Evolutionary conservation across 2,888 invertebrate genomes (phyloP).

Genomic region (Chaitophorus viminalis): DNA sequence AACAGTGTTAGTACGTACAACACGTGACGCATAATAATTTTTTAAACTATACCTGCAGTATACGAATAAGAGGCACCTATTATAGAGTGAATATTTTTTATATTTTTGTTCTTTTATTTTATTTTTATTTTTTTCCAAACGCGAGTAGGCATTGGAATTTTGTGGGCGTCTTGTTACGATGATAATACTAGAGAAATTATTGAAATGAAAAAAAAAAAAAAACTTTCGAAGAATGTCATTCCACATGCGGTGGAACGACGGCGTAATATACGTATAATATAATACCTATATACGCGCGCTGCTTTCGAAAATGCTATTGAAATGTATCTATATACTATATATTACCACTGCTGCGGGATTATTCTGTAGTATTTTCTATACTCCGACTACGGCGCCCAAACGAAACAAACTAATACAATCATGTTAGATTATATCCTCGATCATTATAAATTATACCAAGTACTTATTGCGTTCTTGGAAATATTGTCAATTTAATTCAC

Average conservation of each 20-base stretch:
- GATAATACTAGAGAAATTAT: slow-evolving; percentile 19
- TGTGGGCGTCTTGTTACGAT: slow-evolving; percentile 29
- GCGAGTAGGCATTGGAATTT: slow-evolving; percentile 17
- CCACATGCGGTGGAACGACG: background rate
- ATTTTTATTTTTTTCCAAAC: background rate
- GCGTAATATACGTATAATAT: too few relatives aligned
- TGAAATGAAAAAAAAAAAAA: slow-evolving; percentile 5
- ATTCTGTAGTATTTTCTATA: too few relatives aligned
- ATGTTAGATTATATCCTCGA: too few relatives aligned
- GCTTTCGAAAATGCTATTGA: slow-evolving; percentile 32
- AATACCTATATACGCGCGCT: too few relatives aligned
- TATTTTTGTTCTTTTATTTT: too few relatives aligned
- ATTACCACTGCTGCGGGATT: too few relatives aligned
- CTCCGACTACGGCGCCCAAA: too few relatives aligned
- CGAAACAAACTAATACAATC: too few relatives aligned
- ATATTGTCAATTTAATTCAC: too few relatives aligned
- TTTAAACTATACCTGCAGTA: background rate
- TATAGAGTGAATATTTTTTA: slow-evolving; percentile 10
- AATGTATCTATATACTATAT: too few relatives aligned
- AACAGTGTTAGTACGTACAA: slow-evolving; percentile 12
- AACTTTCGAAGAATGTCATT: slow-evolving; percentile 40
- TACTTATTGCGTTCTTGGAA: too few relatives aligned
- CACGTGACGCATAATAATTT: background rate
- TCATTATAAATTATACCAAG: too few relatives aligned
- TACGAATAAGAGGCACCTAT: background rate